Conservation (phyloP, 1,140 invertebrate genomes). For the Drosophila truncata region DNA sequence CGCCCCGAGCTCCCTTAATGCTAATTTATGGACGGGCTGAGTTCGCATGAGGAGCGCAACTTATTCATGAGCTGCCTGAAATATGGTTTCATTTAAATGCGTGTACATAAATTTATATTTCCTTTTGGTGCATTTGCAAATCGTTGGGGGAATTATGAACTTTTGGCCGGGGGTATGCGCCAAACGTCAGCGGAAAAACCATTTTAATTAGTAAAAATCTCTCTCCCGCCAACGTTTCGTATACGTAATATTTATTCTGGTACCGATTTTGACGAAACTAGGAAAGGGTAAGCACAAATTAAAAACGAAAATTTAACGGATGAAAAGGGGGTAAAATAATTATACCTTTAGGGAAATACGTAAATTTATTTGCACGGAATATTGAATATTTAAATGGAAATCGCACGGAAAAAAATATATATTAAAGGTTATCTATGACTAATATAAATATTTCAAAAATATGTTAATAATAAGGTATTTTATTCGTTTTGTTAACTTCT, state of each 20-base stretch:
- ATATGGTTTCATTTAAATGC: conserved; percentile 41
- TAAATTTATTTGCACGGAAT: conserved; percentile 7
- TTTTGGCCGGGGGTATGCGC: conserved; percentile 21
- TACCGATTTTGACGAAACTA: conserved; percentile 10
- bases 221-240: conserved; percentile 38
- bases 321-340: conserved; percentile 9
- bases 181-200: conserved; percentile 68
- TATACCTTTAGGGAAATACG: conserved; percentile 1
- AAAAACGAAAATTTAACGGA: conserved; percentile 8
- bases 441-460: neutral
- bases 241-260: conserved; percentile 67
- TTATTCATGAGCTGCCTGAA: conserved; percentile 76
- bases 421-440: neutral
- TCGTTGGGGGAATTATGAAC: conserved; percentile 65
- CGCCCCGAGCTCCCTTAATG: conserved; percentile 74
- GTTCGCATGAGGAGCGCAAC: conserved; percentile 58
- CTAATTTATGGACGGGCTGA: conserved; percentile 70
- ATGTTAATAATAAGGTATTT: rapidly evolving
- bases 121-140: conserved; percentile 58
- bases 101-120: conserved; percentile 39
- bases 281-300: conserved; percentile 2
- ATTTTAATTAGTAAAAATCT: conserved; percentile 78
- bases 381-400: neutral
- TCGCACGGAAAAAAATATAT: neutral
- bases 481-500: neutral